phyloP scores from a whole-genome alignment of 2,888 invertebrate species.

The Acleris laterana region DNA sequence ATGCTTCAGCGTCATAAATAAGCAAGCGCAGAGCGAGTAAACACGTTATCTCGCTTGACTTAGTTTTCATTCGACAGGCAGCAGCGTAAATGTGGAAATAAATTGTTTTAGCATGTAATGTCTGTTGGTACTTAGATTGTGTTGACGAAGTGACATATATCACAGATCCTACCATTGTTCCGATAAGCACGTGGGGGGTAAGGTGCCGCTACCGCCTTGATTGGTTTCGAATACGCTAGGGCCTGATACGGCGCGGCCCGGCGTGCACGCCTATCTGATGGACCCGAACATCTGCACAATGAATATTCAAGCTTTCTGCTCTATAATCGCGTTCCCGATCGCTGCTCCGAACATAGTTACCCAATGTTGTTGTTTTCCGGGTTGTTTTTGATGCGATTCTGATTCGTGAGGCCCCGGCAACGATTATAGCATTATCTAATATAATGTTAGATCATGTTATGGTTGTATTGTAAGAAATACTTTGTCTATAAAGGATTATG shows the following conservation, averaged over 20 bases:
- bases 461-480: no score
- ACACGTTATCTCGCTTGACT: conserved; percentile 1
- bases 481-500: no score
- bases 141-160: conserved; percentile 20
- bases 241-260: conserved; percentile 17
- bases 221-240: conserved; percentile 34
- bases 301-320: conserved; percentile 61
- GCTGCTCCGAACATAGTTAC: conserved; percentile 33
- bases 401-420: conserved; percentile 25
- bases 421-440: background rate
- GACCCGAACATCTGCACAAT: conserved; percentile 59
- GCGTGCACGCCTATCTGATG: conserved; percentile 39
- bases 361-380: conserved; percentile 33
- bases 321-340: conserved; percentile 54
- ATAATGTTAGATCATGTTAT: no score
- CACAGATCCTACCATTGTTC: conserved; percentile 29
- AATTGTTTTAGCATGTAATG: conserved; percentile 16
- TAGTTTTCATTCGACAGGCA: conserved; percentile 15
- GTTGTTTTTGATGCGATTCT: conserved; percentile 35
- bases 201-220: conserved; percentile 33
- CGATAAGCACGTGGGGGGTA: conserved; percentile 25
- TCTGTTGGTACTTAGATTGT: conserved; percentile 6
- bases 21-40: background rate
- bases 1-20: background rate
- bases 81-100: conserved; percentile 14